Evolutionary conservation across 2,113 vertebrate species (phyloP).

Genomic region (Butorides virescens): DNA sequence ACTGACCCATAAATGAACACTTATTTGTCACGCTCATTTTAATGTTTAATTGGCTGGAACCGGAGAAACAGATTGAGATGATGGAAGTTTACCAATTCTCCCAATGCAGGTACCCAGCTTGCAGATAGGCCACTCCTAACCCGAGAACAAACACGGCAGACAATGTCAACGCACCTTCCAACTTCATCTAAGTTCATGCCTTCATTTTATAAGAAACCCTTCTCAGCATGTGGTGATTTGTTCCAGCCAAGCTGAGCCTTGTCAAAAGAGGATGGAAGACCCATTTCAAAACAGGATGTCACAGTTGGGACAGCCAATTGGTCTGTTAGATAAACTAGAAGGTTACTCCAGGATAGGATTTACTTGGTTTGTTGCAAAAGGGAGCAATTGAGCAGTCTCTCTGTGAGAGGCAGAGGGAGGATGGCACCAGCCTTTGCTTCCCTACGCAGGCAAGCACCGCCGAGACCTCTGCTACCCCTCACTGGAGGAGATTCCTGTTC

Average conservation of each 20-base stretch:
- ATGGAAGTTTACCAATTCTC: background rate
- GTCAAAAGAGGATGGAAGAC: background rate
- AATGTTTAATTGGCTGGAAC: constrained; percentile 38
- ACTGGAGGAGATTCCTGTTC: background rate
- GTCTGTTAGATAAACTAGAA: background rate
- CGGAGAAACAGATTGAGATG: background rate
- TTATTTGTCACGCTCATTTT: constrained; percentile 42
- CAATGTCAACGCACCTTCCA: background rate
- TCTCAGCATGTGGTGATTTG: background rate
- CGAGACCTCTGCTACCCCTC: background rate
- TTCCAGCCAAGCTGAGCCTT: background rate
- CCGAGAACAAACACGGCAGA: accelerated
- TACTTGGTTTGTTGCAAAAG: background rate
- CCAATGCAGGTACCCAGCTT: background rate
- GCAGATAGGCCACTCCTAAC: background rate
- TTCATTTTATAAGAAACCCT: background rate
- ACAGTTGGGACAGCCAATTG: background rate
- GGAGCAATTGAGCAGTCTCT: background rate
- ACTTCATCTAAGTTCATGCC: background rate
- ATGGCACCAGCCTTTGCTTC: background rate
- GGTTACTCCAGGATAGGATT: background rate
- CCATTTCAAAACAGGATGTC: background rate
- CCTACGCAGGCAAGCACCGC: background rate
- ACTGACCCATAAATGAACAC: constrained; percentile 22
- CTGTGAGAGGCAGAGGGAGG: background rate